These are phyloP conservation scores for Lagopus leucura DNA, from an alignment of 2,113 vertebrate species.

Conservation along the genomic window DNA sequence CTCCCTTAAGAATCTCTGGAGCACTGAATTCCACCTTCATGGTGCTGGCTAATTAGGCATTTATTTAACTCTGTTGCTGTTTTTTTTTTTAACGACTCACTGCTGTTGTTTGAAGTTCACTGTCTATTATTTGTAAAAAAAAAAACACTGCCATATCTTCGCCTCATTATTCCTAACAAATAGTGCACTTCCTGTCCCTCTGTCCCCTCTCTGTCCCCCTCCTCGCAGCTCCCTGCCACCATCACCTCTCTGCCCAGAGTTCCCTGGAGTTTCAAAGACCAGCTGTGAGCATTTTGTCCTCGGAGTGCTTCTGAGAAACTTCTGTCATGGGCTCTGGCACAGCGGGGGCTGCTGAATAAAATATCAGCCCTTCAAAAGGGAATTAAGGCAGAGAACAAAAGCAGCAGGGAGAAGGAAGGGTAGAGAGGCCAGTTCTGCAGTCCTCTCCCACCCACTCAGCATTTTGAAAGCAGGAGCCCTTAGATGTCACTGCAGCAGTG, in stretches of 20 bases:
- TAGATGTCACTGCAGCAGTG: not conserved
- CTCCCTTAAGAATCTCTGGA: constrained; percentile 77
- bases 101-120: constrained; percentile 81
- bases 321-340: constrained; percentile 73
- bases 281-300: constrained; percentile 82
- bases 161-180: constrained; percentile 85
- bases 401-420: constrained; percentile 54
- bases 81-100: constrained; percentile 80
- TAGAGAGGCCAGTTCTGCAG: not conserved
- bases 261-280: constrained; percentile 81
- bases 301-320: constrained; percentile 78
- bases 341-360: constrained; percentile 82
- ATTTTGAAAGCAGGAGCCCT: not conserved
- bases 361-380: constrained; percentile 81
- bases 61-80: constrained; percentile 83
- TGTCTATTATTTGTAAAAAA: constrained; percentile 85
- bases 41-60: constrained; percentile 83
- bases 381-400: constrained; percentile 77
- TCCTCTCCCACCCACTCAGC: not conserved
- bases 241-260: constrained; percentile 62
- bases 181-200: constrained; percentile 63
- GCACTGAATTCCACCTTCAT: constrained; percentile 82
- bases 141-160: constrained; percentile 80
- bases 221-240: constrained; percentile 45
- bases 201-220: constrained; percentile 1